These are phyloP conservation scores for Dicycla oo DNA, from an alignment of 2,888 invertebrate species.

Conservation along the genomic window DNA sequence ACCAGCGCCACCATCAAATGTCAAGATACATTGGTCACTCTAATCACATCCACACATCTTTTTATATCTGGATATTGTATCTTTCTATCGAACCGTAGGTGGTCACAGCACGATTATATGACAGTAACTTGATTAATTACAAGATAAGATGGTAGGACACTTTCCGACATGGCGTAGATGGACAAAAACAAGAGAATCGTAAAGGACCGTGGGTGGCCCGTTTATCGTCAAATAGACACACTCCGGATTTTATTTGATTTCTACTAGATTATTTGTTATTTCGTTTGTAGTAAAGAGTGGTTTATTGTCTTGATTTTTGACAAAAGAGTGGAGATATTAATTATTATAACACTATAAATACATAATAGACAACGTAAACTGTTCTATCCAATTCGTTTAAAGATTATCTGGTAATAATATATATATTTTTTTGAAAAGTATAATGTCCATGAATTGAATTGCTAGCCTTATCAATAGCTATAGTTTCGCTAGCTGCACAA, in stretches of 20 bases:
- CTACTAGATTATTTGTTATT: slow-evolving; percentile 36
- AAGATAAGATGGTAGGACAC: slow-evolving; percentile 53
- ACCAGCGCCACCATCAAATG: background rate
- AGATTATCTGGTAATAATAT: background rate
- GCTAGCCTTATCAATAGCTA: too few relatives aligned
- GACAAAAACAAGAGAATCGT: slow-evolving; percentile 57
- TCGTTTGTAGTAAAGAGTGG: background rate
- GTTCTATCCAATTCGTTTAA: background rate
- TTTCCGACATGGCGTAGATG: slow-evolving; percentile 42
- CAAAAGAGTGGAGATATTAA: background rate
- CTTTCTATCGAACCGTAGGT: slow-evolving; percentile 52
- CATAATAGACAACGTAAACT: too few relatives aligned
- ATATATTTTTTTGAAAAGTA: background rate
- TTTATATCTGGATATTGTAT: slow-evolving; percentile 55
- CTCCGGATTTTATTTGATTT: slow-evolving; percentile 45
- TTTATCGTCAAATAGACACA: slow-evolving; percentile 51
- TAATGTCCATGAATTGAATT: background rate
- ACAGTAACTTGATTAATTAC: slow-evolving; percentile 64
- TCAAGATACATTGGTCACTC: slow-evolving; percentile 23
- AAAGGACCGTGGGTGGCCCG: slow-evolving; percentile 62
- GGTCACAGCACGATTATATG: slow-evolving; percentile 57
- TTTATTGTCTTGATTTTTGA: background rate
- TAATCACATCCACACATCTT: slow-evolving; percentile 24
- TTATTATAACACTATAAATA: background rate
- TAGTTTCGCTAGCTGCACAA: background rate